Evolutionary conservation across 1,140 invertebrate species (phyloP).

Genomic region (Euglossa dilemma): DNA sequence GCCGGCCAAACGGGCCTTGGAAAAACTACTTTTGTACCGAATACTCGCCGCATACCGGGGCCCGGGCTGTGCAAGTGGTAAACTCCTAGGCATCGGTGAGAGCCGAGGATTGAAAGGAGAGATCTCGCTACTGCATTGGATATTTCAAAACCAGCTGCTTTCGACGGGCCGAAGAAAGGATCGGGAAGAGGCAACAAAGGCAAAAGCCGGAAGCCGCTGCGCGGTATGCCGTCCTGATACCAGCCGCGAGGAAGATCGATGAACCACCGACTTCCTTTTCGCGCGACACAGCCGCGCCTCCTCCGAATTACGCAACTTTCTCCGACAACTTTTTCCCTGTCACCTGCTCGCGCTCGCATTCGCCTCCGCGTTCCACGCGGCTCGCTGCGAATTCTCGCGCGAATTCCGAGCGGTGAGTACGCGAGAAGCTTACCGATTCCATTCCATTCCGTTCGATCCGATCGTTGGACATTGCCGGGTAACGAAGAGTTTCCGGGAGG

Average conservation of each 20-base stretch:
- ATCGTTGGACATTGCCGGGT: too few relatives aligned
- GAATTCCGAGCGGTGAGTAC: too few relatives aligned
- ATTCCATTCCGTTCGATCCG: too few relatives aligned
- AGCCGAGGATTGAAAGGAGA: not conserved
- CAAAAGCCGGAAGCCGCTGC: slow-evolving; percentile 25
- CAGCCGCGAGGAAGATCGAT: slow-evolving; percentile 29
- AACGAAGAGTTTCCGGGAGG: too few relatives aligned
- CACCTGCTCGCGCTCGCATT: too few relatives aligned
- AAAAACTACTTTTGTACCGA: slow-evolving; percentile 53
- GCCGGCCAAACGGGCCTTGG: slow-evolving; percentile 48
- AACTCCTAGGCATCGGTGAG: not conserved
- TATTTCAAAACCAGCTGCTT: slow-evolving; percentile 54
- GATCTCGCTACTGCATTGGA: slow-evolving; percentile 15
- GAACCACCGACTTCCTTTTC: slow-evolving; percentile 30
- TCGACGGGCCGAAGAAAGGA: slow-evolving; percentile 42
- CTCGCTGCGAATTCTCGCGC: too few relatives aligned
- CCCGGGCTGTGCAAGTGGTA: not conserved
- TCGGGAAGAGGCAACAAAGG: slow-evolving; percentile 23
- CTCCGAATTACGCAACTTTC: slow-evolving; percentile 3
- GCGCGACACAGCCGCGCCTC: slow-evolving; percentile 2
- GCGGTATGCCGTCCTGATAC: slow-evolving; percentile 38
- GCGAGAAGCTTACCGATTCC: too few relatives aligned
- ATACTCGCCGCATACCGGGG: slow-evolving; percentile 34
- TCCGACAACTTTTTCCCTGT: not conserved
- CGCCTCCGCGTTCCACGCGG: too few relatives aligned